Evolutionary conservation across 2,888 invertebrate genomes (phyloP).

Genomic region (Beris morrisii): DNA sequence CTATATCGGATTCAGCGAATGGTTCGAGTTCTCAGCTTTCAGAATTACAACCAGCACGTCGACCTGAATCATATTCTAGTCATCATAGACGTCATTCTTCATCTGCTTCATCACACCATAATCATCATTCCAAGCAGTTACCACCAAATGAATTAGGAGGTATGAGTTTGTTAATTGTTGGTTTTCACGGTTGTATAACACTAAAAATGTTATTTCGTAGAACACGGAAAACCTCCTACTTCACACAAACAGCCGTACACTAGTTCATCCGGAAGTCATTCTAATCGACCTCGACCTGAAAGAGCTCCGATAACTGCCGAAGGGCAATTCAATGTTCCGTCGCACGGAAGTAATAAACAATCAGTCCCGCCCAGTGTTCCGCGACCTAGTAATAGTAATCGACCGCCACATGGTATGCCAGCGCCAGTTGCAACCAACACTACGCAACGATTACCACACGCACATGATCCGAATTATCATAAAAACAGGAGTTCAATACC

Average conservation of each 20-base stretch:
- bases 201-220: conserved; percentile 36
- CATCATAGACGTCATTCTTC: conserved; percentile 50
- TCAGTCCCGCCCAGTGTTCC: conserved; percentile 36
- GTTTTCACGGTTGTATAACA: no score
- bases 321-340: conserved; percentile 38
- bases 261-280: conserved; percentile 38
- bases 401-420: conserved; percentile 40
- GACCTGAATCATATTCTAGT: conserved; percentile 48
- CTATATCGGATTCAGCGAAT: conserved; percentile 34
- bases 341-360: conserved; percentile 37
- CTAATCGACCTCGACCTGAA: conserved; percentile 40
- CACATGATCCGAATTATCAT: conserved; percentile 49
- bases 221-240: conserved; percentile 47
- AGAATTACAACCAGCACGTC: conserved; percentile 41
- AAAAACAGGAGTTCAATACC: conserved; percentile 41
- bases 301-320: conserved; percentile 41
- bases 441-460: conserved; percentile 34
- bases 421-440: conserved; percentile 2
- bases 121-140: conserved; percentile 50
- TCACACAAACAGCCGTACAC: conserved; percentile 37
- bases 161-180: conserved; percentile 34
- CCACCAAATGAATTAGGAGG: conserved; percentile 48
- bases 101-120: conserved; percentile 41
- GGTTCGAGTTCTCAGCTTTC: conserved; percentile 38
- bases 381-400: conserved; percentile 40